Evolutionary conservation across 2,888 invertebrate genomes (phyloP), one percentile per base, ranked within the genome.

Genomic region (Drosophila paranaensis): DNA sequence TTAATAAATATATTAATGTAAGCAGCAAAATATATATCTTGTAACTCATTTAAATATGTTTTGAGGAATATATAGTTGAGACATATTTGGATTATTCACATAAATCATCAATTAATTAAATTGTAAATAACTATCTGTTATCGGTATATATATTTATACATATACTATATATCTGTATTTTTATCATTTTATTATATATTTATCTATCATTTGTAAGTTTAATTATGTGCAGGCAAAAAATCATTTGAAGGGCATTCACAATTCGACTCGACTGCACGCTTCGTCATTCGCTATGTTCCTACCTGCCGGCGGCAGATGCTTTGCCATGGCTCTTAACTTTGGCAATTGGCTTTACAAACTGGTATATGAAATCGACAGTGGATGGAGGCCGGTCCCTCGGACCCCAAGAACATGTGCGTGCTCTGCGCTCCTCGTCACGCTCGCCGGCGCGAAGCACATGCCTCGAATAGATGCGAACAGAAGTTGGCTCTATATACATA

Each of bases 321-420:
- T 62, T 57, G 65, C 56, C 69, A n/a, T 72, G 50, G 43, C 62
- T 61, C 55, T 68, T 40, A 61, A 51, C 67, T 60, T 63, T 68
- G 63, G 67, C 56, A 57, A 60, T 61, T 53, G 77, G 61, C 58
- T 64, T 45, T 30, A 57, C 16, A 77, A 77, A 77, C 77, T 62
- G 77, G 77, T 76, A 64, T 67, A 63, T 33, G 45, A n/a, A 27
- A 48, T n/a, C 43, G 30, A 30, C 56, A 39, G 50, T 54, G 37
- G 14, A 40, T 42, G 76, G 66, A 50, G 68, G 72, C 67, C 60
- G 72, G 64, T 33, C 77, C 53, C 55, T 63, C 48, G 14, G 6
- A 20, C 20, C 14, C 16, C 37, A 10, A 6, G 30, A 33, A 8
- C 30, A 33, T 33, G 30, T 33, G 30, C 30, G 30, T 42, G 33